Base-by-base conservation (phyloP, 1,140 invertebrate genomes). In the Patella vulgata region DNA sequence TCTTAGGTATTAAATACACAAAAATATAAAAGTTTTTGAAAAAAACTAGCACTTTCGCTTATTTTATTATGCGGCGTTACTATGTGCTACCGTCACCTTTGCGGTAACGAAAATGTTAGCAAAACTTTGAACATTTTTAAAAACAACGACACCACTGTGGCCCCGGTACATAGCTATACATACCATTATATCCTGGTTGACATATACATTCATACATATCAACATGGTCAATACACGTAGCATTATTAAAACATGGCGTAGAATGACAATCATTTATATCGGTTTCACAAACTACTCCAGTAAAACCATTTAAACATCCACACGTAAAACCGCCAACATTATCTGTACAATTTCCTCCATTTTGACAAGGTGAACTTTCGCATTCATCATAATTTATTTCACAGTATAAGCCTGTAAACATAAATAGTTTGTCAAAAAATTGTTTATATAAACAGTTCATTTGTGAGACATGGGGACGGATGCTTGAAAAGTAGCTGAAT, bases 201-300 rank as follows among this genome's bases (percentile, higher is more conserved):
- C 64, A 50, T 2, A 59, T 17, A 84, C 95, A 97, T 1, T 91
- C 93, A 83, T 92, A 68, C 56, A 64, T 17, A 69, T 73, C 71
- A 33, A 71, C 66, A 58, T 43, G 61, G 40, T 77, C 66, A 1
- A 68, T 17, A 52, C 75, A 77, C 59, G 87, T 89, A 40, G 89
- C 93, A 23, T 91, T 92, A 80, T 94, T 90, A 11, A 86, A 84
- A 79, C 95, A 97, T 0, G 68, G 66, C 8, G 51, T 47, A 6
- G 47, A 63, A 3, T 59, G 19, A 55, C 79, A 80, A 23, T 77
- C 76, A 50, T 82, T 63, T 1, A 89, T 11, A 52, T 31, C 50
- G 14, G 5, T 19, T 33, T 52, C 12, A 52, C 50, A 52, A 6
- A 31, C 28, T 9, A 31, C 21, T 19, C 28, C 50, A 11, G 31